Conservation (phyloP, 2,888 invertebrate genomes). For the Zonitis immaculata region DNA sequence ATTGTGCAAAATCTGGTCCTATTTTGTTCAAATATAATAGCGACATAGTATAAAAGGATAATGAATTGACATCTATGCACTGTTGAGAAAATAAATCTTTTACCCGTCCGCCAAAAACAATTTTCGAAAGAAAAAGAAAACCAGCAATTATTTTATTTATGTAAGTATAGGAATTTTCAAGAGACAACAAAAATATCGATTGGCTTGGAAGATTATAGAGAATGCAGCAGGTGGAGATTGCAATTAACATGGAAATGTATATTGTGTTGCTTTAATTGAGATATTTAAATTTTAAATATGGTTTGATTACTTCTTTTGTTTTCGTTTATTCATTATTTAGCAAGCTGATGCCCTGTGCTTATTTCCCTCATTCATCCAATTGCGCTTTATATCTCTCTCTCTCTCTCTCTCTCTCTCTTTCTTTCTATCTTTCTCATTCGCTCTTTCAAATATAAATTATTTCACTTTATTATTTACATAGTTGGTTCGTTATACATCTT, state of each 20-base stretch:
- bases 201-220: constrained; percentile 33
- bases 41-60: neutral
- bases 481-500: constrained; percentile 24
- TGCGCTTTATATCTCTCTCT: too few relatives aligned
- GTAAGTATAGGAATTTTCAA: too few relatives aligned
- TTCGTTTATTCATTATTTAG: constrained; percentile 45
- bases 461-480: constrained; percentile 29
- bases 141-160: too few relatives aligned
- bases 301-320: constrained; percentile 48
- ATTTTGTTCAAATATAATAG: constrained; percentile 29
- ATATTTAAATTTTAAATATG: constrained; percentile 48
- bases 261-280: constrained; percentile 47
- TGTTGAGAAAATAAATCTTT: neutral
- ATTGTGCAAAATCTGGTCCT: constrained; percentile 36
- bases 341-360: constrained; percentile 32
- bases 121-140: too few relatives aligned
- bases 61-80: neutral
- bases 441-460: constrained; percentile 31
- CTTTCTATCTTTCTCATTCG: constrained; percentile 6
- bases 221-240: constrained; percentile 40
- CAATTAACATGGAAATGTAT: constrained; percentile 47
- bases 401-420: constrained; percentile 24
- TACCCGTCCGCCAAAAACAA: too few relatives aligned
- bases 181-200: constrained; percentile 23
- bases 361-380: too few relatives aligned